phyloP scores from a whole-genome alignment of 2,888 invertebrate genomes.

The Phalera bucephala region DNA sequence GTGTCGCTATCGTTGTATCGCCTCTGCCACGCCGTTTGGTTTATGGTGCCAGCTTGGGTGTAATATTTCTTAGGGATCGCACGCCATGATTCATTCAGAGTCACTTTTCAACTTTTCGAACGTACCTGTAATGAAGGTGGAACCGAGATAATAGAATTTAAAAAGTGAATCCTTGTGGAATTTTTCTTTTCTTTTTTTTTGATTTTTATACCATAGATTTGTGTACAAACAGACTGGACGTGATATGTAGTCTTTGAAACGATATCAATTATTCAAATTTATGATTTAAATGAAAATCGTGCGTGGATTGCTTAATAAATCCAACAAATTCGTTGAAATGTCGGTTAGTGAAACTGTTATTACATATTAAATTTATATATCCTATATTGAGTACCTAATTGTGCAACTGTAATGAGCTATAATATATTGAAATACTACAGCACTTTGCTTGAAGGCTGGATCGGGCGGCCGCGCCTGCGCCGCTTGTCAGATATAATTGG shows the following conservation, averaged over 20 bases:
- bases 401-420: constrained; percentile 12
- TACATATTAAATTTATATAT: too few relatives aligned
- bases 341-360: too few relatives aligned
- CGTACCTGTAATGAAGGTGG: constrained; percentile 73
- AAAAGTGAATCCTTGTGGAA: constrained; percentile 34
- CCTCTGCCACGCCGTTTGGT: constrained; percentile 79
- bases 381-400: too few relatives aligned
- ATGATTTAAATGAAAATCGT: too few relatives aligned
- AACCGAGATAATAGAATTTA: constrained; percentile 66
- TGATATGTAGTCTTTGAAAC: too few relatives aligned
- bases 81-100: constrained; percentile 79
- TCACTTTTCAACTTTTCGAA: constrained; percentile 77
- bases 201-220: constrained; percentile 15
- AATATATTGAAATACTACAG: constrained; percentile 35
- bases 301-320: too few relatives aligned
- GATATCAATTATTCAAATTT: too few relatives aligned
- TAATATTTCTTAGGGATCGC: constrained; percentile 82
- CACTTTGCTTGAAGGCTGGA: constrained; percentile 55
- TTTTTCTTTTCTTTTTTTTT: constrained; percentile 20
- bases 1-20: constrained; percentile 83
- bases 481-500: constrained; percentile 82
- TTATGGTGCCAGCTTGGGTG: constrained; percentile 80
- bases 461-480: constrained; percentile 68
- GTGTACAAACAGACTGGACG: neutral
- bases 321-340: too few relatives aligned